Evolutionary conservation across 2,797 vertebrate genomes (phyloP).

Genomic region (Sciurus vulgaris): DNA sequence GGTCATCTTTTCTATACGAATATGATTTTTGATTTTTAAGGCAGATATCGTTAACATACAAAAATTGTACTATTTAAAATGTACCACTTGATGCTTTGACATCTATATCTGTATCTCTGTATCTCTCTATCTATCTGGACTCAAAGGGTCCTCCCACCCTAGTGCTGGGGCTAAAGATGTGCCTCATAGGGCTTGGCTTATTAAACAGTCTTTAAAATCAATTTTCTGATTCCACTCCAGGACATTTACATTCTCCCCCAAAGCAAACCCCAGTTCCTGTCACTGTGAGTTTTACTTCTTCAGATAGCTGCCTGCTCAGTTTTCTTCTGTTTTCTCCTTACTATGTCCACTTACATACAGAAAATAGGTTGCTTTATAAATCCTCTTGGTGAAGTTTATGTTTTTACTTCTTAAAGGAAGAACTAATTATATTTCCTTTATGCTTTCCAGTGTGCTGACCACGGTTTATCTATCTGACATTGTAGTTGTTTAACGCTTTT

Average conservation of each 20-base stretch:
- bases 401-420: neutral
- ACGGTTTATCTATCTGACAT: neutral
- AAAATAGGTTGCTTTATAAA: neutral
- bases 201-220: neutral
- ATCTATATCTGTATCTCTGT: no score
- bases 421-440: neutral
- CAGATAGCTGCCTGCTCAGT: neutral
- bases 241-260: neutral
- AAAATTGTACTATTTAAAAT: neutral
- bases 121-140: no score
- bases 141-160: no score
- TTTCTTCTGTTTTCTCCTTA: neutral
- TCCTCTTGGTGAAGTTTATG: neutral
- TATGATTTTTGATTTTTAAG: neutral
- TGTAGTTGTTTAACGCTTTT: neutral
- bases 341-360: neutral
- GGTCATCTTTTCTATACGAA: neutral
- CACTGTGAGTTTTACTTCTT: neutral
- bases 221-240: neutral
- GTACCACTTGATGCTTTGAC: neutral
- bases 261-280: neutral
- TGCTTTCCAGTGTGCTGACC: neutral
- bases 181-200: neutral
- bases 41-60: neutral
- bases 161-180: neutral